Evolutionary conservation across 2,888 invertebrate genomes (phyloP).

Genomic region (Nasonovia ribisnigri): DNA sequence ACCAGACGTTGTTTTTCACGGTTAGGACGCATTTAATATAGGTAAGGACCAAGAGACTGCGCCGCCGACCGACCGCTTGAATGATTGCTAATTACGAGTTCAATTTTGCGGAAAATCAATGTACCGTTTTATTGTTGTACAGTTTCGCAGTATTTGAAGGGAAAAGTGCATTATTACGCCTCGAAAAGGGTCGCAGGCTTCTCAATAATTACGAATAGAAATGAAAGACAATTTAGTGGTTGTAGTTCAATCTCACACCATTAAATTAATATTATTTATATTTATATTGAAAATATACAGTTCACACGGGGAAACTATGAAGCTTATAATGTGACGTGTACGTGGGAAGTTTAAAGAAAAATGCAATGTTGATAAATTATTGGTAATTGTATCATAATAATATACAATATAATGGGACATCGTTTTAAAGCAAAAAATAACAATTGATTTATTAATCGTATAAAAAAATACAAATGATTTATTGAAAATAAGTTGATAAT

Average conservation of each 20-base stretch:
- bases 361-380: background rate
- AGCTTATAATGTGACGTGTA: background rate
- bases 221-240: background rate
- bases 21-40: background rate
- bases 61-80: background rate
- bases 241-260: background rate
- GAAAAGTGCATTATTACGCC: background rate
- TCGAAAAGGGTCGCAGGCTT: background rate
- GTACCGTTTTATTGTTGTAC: background rate
- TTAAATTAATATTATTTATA: background rate
- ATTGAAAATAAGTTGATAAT: background rate
- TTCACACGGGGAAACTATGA: background rate
- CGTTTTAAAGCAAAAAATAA: background rate
- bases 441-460: background rate
- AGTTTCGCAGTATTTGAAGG: background rate
- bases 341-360: background rate
- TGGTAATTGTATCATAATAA: background rate
- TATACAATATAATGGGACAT: background rate
- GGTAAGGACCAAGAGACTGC: background rate
- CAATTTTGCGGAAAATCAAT: constrained; percentile 4
- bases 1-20: background rate
- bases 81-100: background rate
- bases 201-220: background rate
- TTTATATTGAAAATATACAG: background rate
- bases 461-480: background rate